Percentiles rank a stretch among this genome's conserved stretches.
Conservation (phyloP, 2,797 vertebrate species). For the Malurus splendens region DNA sequence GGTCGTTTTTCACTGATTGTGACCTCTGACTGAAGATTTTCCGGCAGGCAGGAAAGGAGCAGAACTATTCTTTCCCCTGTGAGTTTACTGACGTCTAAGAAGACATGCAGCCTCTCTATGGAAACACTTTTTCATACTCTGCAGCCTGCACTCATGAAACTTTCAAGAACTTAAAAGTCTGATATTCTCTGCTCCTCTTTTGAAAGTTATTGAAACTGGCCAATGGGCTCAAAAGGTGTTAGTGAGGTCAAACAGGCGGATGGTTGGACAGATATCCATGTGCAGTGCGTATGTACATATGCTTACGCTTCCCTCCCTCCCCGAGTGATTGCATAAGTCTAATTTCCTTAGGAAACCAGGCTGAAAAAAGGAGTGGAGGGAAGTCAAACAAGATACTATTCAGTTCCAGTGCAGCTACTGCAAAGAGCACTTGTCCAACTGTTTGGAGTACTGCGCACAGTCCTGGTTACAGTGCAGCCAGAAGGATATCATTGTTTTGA, state of each 20-base stretch:
- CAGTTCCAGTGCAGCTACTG: background rate
- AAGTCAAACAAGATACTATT: slow-evolving; percentile 6
- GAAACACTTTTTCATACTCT: background rate
- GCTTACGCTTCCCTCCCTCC: background rate
- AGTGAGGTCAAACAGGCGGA: background rate
- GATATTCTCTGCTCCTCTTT: background rate
- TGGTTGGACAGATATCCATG: fast-evolving
- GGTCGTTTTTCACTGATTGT: background rate
- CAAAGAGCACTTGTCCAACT: background rate
- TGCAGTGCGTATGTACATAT: fast-evolving
- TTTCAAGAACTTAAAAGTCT: background rate
- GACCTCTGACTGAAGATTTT: slow-evolving; percentile 32
- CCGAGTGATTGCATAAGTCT: background rate
- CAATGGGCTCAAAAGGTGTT: background rate
- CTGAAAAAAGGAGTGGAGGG: slow-evolving; percentile 6
- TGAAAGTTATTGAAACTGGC: background rate
- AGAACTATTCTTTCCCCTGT: background rate
- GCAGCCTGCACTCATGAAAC: background rate
- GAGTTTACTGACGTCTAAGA: slow-evolving; percentile 21
- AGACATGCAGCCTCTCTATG: background rate
- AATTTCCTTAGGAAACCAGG: slow-evolving; percentile 39
- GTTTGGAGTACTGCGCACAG: background rate
- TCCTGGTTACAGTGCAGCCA: background rate
- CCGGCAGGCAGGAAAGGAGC: background rate
- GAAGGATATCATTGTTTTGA: slow-evolving; percentile 26